These are phyloP conservation scores for Drosophila takahashii DNA, from an alignment of 1,140 invertebrate genomes.

Conservation along the genomic window DNA sequence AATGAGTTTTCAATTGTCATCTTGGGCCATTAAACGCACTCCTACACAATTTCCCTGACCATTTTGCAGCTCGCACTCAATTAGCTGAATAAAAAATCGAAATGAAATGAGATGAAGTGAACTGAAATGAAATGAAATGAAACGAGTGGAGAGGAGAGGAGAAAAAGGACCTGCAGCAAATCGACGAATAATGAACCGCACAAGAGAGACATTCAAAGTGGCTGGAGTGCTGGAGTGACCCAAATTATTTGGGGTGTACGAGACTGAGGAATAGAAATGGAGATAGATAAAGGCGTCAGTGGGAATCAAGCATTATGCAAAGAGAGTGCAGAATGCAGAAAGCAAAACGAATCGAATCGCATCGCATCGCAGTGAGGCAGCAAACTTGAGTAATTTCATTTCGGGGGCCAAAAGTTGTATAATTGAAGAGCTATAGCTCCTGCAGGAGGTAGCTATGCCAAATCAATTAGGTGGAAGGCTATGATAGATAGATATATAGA, in stretches of 20 bases:
- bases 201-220: slow-evolving; percentile 9
- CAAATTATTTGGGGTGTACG: slow-evolving; percentile 36
- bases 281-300: slow-evolving; percentile 3
- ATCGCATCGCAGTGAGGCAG: slow-evolving; percentile 9
- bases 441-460: slow-evolving; percentile 17
- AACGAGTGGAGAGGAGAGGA: not conserved
- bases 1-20: slow-evolving; percentile 42
- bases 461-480: slow-evolving; percentile 60
- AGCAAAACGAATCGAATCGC: not conserved
- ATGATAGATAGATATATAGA: not conserved
- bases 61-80: slow-evolving; percentile 50
- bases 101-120: slow-evolving; percentile 29
- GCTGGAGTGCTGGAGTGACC: slow-evolving; percentile 28
- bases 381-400: slow-evolving; percentile 59
- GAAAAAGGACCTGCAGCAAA: slow-evolving; percentile 45
- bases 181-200: slow-evolving; percentile 60
- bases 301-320: slow-evolving; percentile 40
- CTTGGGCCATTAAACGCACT: slow-evolving; percentile 53
- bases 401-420: slow-evolving; percentile 51
- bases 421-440: slow-evolving; percentile 55
- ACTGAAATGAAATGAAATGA: slow-evolving; percentile 10
- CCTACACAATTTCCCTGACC: slow-evolving; percentile 16
- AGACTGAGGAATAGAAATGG: not conserved
- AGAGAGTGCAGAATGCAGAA: slow-evolving; percentile 24
- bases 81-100: slow-evolving; percentile 41